Evolutionary conservation across 2,888 invertebrate species (phyloP).

Genomic region (Acronicta aceris): DNA sequence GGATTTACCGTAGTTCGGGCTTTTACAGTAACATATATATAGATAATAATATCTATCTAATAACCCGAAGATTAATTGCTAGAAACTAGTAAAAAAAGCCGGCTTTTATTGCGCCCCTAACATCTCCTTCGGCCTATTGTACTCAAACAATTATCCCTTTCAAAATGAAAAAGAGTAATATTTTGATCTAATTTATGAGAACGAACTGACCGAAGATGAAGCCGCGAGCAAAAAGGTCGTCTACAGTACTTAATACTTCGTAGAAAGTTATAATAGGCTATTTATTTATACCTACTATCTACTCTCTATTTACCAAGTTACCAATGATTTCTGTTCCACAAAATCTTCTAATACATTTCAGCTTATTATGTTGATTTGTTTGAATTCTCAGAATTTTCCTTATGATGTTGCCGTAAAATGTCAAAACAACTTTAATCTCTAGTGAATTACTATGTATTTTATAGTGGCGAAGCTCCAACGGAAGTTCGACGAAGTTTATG

Average conservation of each 20-base stretch:
- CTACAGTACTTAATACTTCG: constrained; percentile 4
- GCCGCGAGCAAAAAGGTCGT: constrained; percentile 6
- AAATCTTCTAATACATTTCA: constrained; percentile 26
- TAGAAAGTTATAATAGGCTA: constrained; percentile 24
- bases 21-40: no score
- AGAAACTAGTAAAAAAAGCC: constrained; percentile 13
- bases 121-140: constrained; percentile 12
- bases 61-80: constrained; percentile 14
- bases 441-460: constrained; percentile 65
- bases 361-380: constrained; percentile 22
- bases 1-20: no score
- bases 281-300: constrained; percentile 22
- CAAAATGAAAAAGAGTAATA: constrained; percentile 26
- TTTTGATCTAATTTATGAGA: constrained; percentile 35
- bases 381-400: constrained; percentile 29
- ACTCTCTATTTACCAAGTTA: constrained; percentile 10
- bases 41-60: no score
- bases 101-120: constrained; percentile 3
- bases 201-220: not conserved
- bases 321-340: constrained; percentile 15
- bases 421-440: constrained; percentile 43
- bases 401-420: constrained; percentile 31
- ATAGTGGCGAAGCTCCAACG: constrained; percentile 59
- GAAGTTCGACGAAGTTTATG: constrained; percentile 76
- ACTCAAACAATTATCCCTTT: constrained; percentile 32